Evolutionary conservation across 2,888 invertebrate genomes (phyloP).

Genomic region (Laspeyria flexula): DNA sequence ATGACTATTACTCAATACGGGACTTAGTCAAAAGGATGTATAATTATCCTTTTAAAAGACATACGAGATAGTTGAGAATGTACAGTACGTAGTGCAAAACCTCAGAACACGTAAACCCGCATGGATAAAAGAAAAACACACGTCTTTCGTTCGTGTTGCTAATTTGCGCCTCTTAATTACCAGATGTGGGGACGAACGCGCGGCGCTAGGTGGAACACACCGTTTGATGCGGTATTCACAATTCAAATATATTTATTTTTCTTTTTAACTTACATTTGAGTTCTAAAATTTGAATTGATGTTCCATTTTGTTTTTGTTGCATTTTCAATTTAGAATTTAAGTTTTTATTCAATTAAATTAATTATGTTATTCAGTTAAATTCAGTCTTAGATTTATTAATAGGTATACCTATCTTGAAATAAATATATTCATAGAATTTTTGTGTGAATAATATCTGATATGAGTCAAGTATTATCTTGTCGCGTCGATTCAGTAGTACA

Average conservation of each 20-base stretch:
- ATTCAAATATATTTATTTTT: conserved; percentile 22
- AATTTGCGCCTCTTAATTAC: conserved; percentile 76
- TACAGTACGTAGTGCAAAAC: conserved; percentile 27
- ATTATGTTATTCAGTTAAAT: neutral
- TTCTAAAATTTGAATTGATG: neutral
- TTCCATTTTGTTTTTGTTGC: neutral
- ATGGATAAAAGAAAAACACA: conserved; percentile 66
- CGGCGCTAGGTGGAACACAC: conserved; percentile 31
- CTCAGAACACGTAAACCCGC: conserved; percentile 48
- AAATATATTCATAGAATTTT: neutral
- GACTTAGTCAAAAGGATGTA: conserved; percentile 26
- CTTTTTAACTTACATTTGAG: conserved; percentile 4
- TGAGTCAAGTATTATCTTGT: conserved; percentile 33
- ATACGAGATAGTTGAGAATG: conserved; percentile 24
- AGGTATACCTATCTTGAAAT: too few species aligned
- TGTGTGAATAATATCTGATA: neutral
- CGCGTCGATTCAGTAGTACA: conserved; percentile 20
- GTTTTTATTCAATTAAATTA: neutral
- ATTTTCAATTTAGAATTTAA: neutral
- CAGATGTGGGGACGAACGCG: conserved; percentile 51
- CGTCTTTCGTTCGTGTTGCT: conserved; percentile 62
- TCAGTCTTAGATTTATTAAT: too few species aligned
- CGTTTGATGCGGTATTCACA: conserved; percentile 54
- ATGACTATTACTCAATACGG: conserved; percentile 15
- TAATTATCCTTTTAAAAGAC: conserved; percentile 20